These are phyloP conservation scores for Rallus crepitans DNA, from an alignment of 2,797 vertebrate species.

Conservation along the genomic window DNA sequence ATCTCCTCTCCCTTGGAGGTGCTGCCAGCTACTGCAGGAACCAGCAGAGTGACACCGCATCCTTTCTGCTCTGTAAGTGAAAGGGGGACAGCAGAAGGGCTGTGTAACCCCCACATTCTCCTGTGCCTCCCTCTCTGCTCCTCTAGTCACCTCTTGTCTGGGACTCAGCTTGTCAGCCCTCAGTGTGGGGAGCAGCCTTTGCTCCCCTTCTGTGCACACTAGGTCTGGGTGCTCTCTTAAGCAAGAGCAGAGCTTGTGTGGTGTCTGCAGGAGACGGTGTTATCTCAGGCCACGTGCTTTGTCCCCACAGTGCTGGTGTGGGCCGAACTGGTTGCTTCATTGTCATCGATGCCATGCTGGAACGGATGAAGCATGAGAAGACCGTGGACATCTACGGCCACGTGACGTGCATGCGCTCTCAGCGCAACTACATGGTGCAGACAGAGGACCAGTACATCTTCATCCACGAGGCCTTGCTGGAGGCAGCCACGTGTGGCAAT, in stretches of 20 bases:
- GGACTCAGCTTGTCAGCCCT: neutral
- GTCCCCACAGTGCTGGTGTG: constrained; percentile 87
- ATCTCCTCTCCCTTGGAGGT: neutral
- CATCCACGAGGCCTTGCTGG: constrained; percentile 94
- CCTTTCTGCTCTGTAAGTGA: neutral
- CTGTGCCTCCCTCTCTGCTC: neutral
- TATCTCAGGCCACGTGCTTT: neutral
- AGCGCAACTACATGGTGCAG: constrained; percentile 99
- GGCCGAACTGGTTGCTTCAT: constrained; percentile 96
- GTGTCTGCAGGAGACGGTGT: rapidly evolving
- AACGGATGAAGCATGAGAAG: constrained; percentile 95
- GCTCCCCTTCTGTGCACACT: neutral
- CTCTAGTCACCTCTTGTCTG: neutral
- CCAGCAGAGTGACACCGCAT: neutral
- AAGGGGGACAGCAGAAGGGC: neutral
- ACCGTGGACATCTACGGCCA: constrained; percentile 95
- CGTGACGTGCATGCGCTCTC: constrained; percentile 95
- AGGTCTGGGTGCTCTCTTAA: neutral
- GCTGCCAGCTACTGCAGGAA: neutral
- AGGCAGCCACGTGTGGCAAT: constrained; percentile 89
- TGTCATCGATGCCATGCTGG: constrained; percentile 95
- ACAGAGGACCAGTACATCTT: constrained; percentile 98
- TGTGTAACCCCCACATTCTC: neutral
- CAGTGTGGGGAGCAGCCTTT: neutral
- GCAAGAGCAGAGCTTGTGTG: neutral